phyloP scores from a whole-genome alignment of 2,113 vertebrate genomes.

The Larimichthys polyactis region DNA sequence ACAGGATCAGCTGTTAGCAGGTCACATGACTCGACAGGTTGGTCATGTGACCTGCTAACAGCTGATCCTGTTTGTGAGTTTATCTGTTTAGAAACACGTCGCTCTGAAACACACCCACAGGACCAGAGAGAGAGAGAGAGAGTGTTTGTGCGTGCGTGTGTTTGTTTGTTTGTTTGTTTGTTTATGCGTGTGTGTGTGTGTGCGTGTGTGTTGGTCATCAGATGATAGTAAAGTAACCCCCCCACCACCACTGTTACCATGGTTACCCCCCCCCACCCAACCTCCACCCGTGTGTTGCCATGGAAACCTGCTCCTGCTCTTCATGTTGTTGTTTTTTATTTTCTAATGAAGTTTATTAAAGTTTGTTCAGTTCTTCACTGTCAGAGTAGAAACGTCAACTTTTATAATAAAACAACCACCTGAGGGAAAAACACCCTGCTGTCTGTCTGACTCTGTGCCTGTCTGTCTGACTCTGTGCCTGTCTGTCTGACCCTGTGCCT shows the following conservation, averaged over 20 bases:
- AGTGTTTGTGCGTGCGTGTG: neutral
- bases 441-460: neutral
- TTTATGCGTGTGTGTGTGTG: neutral
- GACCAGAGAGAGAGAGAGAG: neutral
- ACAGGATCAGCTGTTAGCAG: too few relatives aligned
- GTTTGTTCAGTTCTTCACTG: constrained; percentile 65
- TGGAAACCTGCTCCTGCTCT: constrained; percentile 32
- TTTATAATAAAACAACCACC: constrained; percentile 78
- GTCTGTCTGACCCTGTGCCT: too few relatives aligned
- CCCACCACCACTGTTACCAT: constrained; percentile 52
- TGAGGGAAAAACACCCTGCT: constrained; percentile 41
- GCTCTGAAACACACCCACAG: too few relatives aligned
- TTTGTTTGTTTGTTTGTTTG: constrained; percentile 27
- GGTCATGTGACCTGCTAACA: too few relatives aligned
- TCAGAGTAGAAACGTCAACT: constrained; percentile 74
- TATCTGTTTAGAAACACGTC: too few relatives aligned
- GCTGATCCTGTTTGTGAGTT: too few relatives aligned
- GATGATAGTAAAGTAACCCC: constrained; percentile 48
- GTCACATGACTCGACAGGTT: too few relatives aligned
- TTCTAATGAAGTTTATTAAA: constrained; percentile 57
- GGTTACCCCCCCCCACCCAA: constrained; percentile 49
- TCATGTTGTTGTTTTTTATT: constrained; percentile 61
- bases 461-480: neutral
- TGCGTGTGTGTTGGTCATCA: constrained; percentile 45
- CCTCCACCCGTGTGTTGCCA: constrained; percentile 52